phyloP scores from a whole-genome alignment of 2,888 invertebrate genomes.

The Drosophila yooni region DNA sequence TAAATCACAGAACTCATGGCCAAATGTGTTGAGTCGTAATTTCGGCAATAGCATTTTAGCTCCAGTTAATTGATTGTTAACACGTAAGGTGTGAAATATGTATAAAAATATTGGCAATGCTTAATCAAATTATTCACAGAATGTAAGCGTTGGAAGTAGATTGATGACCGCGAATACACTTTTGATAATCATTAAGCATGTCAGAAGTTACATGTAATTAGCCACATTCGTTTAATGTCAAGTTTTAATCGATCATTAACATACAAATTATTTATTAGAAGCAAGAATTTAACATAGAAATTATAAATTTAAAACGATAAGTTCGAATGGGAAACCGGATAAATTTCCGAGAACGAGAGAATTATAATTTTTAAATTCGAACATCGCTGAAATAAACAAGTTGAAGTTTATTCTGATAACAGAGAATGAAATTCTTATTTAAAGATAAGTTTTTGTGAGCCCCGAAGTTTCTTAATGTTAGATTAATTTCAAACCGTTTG shows the following conservation, averaged over 20 bases:
- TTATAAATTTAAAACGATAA: background rate
- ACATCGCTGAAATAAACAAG: background rate
- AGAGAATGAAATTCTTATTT: background rate
- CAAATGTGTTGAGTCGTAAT: slow-evolving; percentile 17
- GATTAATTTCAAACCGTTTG: background rate
- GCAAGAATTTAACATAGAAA: background rate
- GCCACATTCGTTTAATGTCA: background rate
- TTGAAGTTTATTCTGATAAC: background rate
- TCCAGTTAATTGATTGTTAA: slow-evolving; percentile 48
- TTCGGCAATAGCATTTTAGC: slow-evolving; percentile 19
- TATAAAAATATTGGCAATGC: background rate
- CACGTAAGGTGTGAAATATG: slow-evolving; percentile 41
- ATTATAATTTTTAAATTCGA: background rate
- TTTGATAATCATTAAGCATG: background rate
- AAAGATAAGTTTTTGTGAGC: background rate
- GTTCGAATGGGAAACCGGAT: background rate
- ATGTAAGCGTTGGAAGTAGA: background rate
- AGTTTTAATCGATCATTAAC: background rate
- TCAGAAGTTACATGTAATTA: background rate
- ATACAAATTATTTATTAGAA: background rate
- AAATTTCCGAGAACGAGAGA: background rate
- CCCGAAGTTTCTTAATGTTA: background rate
- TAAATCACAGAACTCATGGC: slow-evolving; percentile 27
- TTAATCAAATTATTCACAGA: background rate
- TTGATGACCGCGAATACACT: background rate